Conservation (phyloP, 2,888 invertebrate genomes). For the Cerceris ruficornis region DNA sequence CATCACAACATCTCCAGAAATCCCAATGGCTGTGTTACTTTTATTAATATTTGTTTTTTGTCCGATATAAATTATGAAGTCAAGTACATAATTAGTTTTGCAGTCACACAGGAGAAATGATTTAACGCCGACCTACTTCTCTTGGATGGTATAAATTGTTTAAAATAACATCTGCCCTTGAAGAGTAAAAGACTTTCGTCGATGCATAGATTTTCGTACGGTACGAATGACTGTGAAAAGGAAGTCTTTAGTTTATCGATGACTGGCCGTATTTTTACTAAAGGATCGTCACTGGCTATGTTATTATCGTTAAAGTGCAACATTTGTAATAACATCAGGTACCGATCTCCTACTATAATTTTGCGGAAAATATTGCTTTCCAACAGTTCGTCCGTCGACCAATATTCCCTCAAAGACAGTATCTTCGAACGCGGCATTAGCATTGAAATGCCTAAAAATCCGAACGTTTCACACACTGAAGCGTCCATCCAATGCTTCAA, state of each 20-base stretch:
- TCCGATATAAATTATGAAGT: slow-evolving; percentile 33
- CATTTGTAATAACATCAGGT: slow-evolving; percentile 33
- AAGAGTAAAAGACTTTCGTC: slow-evolving; percentile 30
- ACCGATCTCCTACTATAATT: slow-evolving; percentile 31
- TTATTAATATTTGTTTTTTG: slow-evolving; percentile 19
- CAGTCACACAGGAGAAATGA: slow-evolving; percentile 18
- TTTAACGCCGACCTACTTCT: slow-evolving; percentile 19
- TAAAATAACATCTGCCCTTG: slow-evolving; percentile 30
- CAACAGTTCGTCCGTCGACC: slow-evolving; percentile 32
- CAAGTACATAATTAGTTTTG: slow-evolving; percentile 26
- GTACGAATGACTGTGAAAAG: slow-evolving; percentile 29
- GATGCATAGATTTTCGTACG: slow-evolving; percentile 29
- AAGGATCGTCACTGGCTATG: slow-evolving; percentile 25
- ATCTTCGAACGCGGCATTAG: slow-evolving; percentile 36
- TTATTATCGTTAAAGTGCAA: slow-evolving; percentile 34
- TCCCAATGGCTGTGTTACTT: slow-evolving; percentile 21
- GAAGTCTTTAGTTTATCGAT: slow-evolving; percentile 20
- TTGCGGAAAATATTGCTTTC: slow-evolving; percentile 34
- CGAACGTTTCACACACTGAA: slow-evolving; percentile 32
- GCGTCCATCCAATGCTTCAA: slow-evolving; percentile 29
- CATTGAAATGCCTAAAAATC: slow-evolving; percentile 33
- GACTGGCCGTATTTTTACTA: slow-evolving; percentile 25
- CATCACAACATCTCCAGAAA: slow-evolving; percentile 34
- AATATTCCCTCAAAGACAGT: slow-evolving; percentile 31
- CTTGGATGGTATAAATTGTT: slow-evolving; percentile 32